Evolutionary conservation across 2,797 vertebrate species (phyloP), one percentile per base, ranked within the genome.

Genomic region (Ctenosaura bakeri): DNA sequence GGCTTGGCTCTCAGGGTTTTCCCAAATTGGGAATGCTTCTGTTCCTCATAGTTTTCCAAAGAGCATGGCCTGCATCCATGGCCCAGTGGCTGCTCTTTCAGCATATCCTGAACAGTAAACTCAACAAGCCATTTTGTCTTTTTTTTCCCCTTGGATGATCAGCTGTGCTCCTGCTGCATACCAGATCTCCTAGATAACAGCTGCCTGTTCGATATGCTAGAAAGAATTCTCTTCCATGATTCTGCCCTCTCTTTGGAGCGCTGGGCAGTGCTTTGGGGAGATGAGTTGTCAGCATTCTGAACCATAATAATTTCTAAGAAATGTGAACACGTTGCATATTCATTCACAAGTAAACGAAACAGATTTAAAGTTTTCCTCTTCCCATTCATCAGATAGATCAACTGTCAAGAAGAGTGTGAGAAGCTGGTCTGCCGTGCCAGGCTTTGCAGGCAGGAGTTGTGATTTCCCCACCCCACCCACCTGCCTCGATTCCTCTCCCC

Each of bases 181-280:
- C 24, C 29, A 24, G 46, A 0, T 0, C 16, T 46, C 4, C 18
- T 24, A 20, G 2, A 12, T 32, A 88, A 52, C 74, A 69, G 38
- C 32, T 50, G 22, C 2, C 64, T 59, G 16, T 62, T 50, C 8
- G 1, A 2, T 9, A 2, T 1, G 4, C 13, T 89, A 22, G 6
- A 18, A 16, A 74, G 32, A 38, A 56, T 32, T 12, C 13, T 79
- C 35, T 29, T 35, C 10, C 16, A 1, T 7, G 8, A 6, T 32
- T 32, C 12, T 66, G 16, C 84, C 90, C 1, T 42, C 22, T 0
- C 1, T 24, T n/a, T 35, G n/a, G 46, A 74, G 86, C 24, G 14
- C 1, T 85, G 7, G 1, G 4, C 8, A 0, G 78, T 59, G 5
- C 0, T 1, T 1, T 35, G 0, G 52, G 89, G 6, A 73, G n/a